Percentiles rank a stretch among this genome's conserved stretches.
Evolutionary conservation across 2,888 invertebrate genomes (phyloP).

Genomic region (Bombyx huttoni): DNA sequence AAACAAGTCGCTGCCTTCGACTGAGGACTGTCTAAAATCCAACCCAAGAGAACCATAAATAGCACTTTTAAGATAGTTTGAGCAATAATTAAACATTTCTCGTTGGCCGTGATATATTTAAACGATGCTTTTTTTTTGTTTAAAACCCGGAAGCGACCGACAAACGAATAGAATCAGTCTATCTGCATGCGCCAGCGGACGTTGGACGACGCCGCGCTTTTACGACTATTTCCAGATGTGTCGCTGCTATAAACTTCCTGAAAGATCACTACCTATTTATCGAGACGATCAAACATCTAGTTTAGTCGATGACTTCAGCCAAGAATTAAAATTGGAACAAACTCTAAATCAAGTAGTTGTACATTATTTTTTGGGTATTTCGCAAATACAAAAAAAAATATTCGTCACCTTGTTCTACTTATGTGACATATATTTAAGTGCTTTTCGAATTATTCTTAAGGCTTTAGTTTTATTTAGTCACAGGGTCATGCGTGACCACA

Average conservation of each 20-base stretch:
- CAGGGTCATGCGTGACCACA: background rate
- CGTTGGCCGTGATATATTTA: background rate
- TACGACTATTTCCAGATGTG: background rate
- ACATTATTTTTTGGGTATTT: no score
- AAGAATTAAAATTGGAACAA: conserved; percentile 34
- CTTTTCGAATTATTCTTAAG: background rate
- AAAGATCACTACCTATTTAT: background rate
- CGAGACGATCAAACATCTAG: background rate
- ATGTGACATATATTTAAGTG: no score
- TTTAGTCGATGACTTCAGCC: conserved; percentile 6
- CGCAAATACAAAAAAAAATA: no score
- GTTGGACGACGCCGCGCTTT: background rate
- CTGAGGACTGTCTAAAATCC: no score
- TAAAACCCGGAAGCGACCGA: background rate
- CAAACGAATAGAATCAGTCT: background rate
- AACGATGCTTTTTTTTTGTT: background rate
- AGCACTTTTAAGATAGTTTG: no score
- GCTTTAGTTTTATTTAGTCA: background rate
- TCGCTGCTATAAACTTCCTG: background rate
- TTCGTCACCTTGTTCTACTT: no score
- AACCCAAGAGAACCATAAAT: no score
- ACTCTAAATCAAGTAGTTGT: background rate
- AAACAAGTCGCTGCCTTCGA: no score
- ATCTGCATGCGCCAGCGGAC: background rate
- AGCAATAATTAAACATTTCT: background rate